phyloP scores from a whole-genome alignment of 2,888 invertebrate genomes.

The Hemithea aestivaria region DNA sequence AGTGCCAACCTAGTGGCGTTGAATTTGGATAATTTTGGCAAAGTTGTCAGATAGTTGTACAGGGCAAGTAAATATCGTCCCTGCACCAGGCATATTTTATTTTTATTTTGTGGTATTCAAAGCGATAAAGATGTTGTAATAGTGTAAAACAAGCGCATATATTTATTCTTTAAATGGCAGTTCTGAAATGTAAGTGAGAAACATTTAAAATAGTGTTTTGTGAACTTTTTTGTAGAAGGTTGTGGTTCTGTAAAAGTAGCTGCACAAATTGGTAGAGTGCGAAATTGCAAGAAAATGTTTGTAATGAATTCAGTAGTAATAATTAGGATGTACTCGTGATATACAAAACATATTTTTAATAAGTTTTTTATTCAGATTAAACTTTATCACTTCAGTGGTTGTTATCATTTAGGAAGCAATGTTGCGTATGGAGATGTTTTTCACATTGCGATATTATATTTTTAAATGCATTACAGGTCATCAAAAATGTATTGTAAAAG shows the following conservation, averaged over 20 bases:
- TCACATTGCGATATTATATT: constrained; percentile 64
- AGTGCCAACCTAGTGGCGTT: constrained; percentile 59
- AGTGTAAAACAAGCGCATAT: constrained; percentile 40
- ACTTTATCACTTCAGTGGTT: constrained; percentile 6
- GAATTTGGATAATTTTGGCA: constrained; percentile 45
- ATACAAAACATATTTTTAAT: not conserved
- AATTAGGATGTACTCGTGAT: constrained; percentile 16
- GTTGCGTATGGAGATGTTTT: constrained; percentile 43
- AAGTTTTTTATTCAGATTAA: not conserved
- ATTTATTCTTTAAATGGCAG: constrained; percentile 39
- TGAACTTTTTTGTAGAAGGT: constrained; percentile 74
- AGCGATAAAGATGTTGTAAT: constrained; percentile 49
- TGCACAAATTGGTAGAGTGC: constrained; percentile 69
- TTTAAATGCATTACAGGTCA: constrained; percentile 67
- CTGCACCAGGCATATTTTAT: constrained; percentile 59
- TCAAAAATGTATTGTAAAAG: constrained; percentile 58
- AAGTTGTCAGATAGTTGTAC: constrained; percentile 76
- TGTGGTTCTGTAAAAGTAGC: constrained; percentile 74
- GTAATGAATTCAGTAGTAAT: constrained; percentile 31
- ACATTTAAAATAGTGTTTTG: constrained; percentile 53
- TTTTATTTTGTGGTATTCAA: constrained; percentile 63
- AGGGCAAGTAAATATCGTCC: constrained; percentile 73
- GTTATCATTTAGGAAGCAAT: constrained; percentile 29
- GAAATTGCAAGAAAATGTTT: constrained; percentile 60
- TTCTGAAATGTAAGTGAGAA: constrained; percentile 51